Base-by-base conservation (phyloP, 2,113 vertebrate species). In the Vidua macroura region DNA sequence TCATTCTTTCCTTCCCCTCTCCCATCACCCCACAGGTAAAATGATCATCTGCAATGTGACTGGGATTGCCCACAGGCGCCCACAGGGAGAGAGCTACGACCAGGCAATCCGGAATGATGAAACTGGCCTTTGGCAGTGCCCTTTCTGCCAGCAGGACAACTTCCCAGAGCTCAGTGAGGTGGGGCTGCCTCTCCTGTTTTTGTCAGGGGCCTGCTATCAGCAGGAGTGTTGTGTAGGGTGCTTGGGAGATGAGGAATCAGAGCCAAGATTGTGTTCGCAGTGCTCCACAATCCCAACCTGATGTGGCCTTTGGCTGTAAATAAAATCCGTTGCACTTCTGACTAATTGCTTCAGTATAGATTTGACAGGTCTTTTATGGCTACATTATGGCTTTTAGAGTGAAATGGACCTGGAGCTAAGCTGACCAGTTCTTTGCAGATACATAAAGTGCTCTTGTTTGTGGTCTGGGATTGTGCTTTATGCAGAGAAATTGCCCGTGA, bases 151-250 rank as follows among this genome's bases (percentile, higher is more conserved):
- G 89, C 99, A 99, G 95, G 99, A 99, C 97, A 99, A 99, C 95
- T 99, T 99, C 62, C 99, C 99, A 44, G 99, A 99, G 88, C 99
- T 99, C 67, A 99, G 99, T 3, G 99, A 99, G 99, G 99, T 99
- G 80, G 16, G 83, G 23, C 43, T 83, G 72, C 87, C 85, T 56
- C 80, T 92, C 22, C 28, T 63, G 20, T 15, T 30, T 85, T 75
- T 51, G 49, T n/a, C 62, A 46, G 64, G 53, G 63, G 46, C 19
- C 88, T 68, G 44, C 64, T 77, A 0, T 55, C 7, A 2, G 15
- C 87, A 69, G 53, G 21, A 44, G 31, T 1, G 0, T 37, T 78
- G 35, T 48, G n/a, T 89, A 27, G 64, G 25, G 41, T 30, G 62
- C 18, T 76, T 44, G 27, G 19, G 64, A 67, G 31, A 13, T 13